phyloP scores from a whole-genome alignment of 2,113 vertebrate species.

The Rostratula benghalensis region DNA sequence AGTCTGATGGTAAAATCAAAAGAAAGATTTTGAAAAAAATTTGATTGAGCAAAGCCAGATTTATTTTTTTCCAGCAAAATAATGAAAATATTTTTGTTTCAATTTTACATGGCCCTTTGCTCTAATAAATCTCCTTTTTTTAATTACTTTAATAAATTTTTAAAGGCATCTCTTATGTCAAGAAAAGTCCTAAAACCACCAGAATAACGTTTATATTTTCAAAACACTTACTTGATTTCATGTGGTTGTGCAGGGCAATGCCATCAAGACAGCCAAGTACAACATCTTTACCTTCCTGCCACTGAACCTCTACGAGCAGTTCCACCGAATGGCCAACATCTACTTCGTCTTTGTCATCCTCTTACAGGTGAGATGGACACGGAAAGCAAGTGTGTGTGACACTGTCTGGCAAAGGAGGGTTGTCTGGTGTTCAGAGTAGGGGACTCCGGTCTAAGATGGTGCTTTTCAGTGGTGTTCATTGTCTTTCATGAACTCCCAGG shows the following conservation, averaged over 20 bases:
- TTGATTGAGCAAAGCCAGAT: neutral
- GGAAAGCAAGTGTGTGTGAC: accelerated
- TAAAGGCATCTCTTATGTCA: neutral
- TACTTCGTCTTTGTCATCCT: slow-evolving; percentile 89
- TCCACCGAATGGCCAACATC: slow-evolving; percentile 86
- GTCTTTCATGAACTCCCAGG: neutral
- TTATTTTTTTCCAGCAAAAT: neutral
- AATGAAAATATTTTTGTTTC: neutral
- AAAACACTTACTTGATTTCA: neutral
- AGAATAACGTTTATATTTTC: neutral
- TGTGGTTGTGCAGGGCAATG: slow-evolving; percentile 80
- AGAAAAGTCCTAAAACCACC: neutral
- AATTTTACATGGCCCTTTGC: accelerated
- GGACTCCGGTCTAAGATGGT: accelerated
- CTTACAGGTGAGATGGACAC: slow-evolving; percentile 81
- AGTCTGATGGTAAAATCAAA: neutral
- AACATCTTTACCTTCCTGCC: slow-evolving; percentile 88
- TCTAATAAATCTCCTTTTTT: neutral
- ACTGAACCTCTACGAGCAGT: slow-evolving; percentile 89
- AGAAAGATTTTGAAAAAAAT: neutral
- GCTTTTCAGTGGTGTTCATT: neutral
- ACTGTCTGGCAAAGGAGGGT: neutral
- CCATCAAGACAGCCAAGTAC: slow-evolving; percentile 89
- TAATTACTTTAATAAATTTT: neutral
- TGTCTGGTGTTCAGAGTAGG: too few species aligned